phyloP scores from a whole-genome alignment of 2,113 vertebrate species.

The Erythrocercus mccallii region DNA sequence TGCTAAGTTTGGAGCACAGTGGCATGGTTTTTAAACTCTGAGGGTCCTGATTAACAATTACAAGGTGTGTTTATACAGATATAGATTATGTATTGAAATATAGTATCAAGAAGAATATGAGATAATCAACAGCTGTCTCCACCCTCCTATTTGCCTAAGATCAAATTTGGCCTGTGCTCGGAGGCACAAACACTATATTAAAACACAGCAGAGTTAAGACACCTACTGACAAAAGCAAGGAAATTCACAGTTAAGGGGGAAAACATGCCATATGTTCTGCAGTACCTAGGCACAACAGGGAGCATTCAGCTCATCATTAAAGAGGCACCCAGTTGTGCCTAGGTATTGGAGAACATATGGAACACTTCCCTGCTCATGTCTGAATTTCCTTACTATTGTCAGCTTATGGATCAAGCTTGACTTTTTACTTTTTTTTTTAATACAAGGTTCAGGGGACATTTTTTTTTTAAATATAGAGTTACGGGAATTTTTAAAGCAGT shows the following conservation, averaged over 20 bases:
- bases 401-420: conserved; percentile 66
- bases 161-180: conserved; percentile 60
- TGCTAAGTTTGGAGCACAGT: conserved; percentile 65
- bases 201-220: conserved; percentile 73
- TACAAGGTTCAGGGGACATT: not conserved
- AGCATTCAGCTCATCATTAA: conserved; percentile 81
- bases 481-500: not conserved
- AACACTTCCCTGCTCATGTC: conserved; percentile 68
- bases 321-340: conserved; percentile 81
- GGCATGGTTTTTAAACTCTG: conserved; percentile 57
- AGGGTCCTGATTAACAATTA: conserved; percentile 69
- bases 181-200: conserved; percentile 68
- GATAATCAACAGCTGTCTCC: conserved; percentile 64
- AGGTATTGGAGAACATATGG: conserved; percentile 80
- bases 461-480: not conserved
- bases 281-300: conserved; percentile 77
- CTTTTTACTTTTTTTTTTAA: conserved; percentile 5
- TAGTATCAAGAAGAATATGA: conserved; percentile 32
- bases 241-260: conserved; percentile 71
- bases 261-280: conserved; percentile 75
- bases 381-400: conserved; percentile 70
- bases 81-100: conserved; percentile 48
- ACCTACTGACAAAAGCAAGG: conserved; percentile 78
- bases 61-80: conserved; percentile 39
- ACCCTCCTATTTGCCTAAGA: conserved; percentile 60